Evolutionary conservation across 2,113 vertebrate genomes (phyloP), one percentile per base, ranked within the genome.

Genomic region (Pyxicephalus adspersus): DNA sequence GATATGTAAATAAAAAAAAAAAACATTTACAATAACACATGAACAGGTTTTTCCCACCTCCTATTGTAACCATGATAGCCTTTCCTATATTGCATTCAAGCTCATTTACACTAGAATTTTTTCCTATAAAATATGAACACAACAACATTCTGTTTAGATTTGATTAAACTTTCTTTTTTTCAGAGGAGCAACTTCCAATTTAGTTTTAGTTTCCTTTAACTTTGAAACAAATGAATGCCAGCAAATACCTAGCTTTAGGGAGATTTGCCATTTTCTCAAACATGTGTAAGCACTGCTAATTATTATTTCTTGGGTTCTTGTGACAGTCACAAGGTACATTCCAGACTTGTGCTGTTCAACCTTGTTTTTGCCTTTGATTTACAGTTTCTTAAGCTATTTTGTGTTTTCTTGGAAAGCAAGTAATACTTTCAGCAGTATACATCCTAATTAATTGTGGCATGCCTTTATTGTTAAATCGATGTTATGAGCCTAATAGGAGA

Each of bases 301-400:
- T 81, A 80, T 70, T 70, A 64, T 50, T 73, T 81, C 25, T 71
- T 34, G 26, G 52, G 20, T 22, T 64, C 79, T 81, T 73, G 67
- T 81, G 79, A 81, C 77, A 80, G 63, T 80, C 77, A 80, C 77
- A 80, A 73, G 79, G 67, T 81, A 81, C 51, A 81, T 81, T 81
- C 79, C 79, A 64, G 13, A 34, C 45, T 22, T 17, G 23, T 64
- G n/a, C 66, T 55, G 26, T 67, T 57, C 29, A 72, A 73, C 64
- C 60, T 81, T 81, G 61, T 52, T 45, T 63, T 60, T 71, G 55
- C 22, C 52, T 71, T 80, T 64, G 78, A 73, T 19, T n/a, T 29
- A 60, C 9, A 68, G 19, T 19, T 31, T 45, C 58, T 63, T 63
- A 72, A 52, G 57, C 31, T 61, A 52, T 71, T 80, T 72, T 80